Evolutionary conservation across 2,797 vertebrate species (phyloP).

Genomic region (Tragelaphus oryx): DNA sequence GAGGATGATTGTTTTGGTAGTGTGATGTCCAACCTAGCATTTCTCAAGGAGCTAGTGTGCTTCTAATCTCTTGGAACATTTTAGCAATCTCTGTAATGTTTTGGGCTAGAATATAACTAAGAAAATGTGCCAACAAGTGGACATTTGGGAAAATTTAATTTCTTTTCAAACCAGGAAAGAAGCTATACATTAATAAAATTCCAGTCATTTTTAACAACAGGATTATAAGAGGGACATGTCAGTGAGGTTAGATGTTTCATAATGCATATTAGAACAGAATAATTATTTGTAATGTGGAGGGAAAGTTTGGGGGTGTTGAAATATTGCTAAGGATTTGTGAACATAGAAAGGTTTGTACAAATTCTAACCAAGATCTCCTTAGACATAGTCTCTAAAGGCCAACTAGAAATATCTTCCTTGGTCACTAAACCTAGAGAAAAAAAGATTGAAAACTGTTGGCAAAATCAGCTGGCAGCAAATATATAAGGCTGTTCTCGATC

Average conservation of each 20-base stretch:
- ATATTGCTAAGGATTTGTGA: neutral
- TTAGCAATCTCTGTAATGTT: neutral
- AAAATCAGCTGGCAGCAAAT: neutral
- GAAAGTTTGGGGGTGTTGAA: neutral
- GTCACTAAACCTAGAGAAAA: neutral
- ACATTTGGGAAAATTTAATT: neutral
- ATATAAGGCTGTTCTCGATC: neutral
- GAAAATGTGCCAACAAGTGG: neutral
- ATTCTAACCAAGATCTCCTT: neutral
- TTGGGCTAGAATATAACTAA: constrained; percentile 23
- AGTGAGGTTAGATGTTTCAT: neutral
- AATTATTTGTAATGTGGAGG: neutral
- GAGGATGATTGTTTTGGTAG: neutral
- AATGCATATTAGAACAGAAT: neutral
- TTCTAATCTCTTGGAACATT: neutral
- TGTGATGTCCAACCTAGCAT: neutral
- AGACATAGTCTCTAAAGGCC: neutral
- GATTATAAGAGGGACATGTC: neutral
- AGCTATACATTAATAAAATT: neutral
- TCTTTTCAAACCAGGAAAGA: neutral
- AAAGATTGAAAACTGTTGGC: neutral
- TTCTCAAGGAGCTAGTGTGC: neutral
- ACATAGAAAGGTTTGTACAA: neutral
- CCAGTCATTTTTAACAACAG: neutral
- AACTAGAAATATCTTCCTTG: neutral